These are phyloP conservation scores for Tragelaphus scriptus DNA, from an alignment of 2,113 vertebrate species.

Conservation along the genomic window DNA sequence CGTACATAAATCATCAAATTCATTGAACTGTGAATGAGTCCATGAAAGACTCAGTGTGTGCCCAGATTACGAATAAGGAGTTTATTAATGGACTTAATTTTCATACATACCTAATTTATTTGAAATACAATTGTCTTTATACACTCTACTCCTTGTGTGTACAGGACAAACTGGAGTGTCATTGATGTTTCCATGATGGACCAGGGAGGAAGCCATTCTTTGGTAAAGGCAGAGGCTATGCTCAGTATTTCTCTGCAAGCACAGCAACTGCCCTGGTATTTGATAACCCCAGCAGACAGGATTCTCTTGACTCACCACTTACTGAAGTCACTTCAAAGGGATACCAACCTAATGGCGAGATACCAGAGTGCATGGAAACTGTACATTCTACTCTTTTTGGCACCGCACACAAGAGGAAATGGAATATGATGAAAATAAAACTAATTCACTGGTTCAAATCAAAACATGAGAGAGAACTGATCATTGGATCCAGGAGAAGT, in stretches of 20 bases:
- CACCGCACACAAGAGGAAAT: neutral
- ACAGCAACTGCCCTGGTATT: neutral
- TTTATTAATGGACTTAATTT: neutral
- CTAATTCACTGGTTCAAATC: neutral
- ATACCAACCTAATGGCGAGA: neutral
- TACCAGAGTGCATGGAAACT: neutral
- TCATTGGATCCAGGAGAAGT: neutral
- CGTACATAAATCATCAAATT: neutral
- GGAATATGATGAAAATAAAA: neutral
- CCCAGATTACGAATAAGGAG: neutral
- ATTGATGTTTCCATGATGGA: neutral
- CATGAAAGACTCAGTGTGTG: neutral
- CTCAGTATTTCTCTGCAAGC: neutral
- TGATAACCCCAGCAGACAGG: no score
- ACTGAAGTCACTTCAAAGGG: neutral
- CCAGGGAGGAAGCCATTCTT: neutral
- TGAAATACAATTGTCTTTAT: neutral
- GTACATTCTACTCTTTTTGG: neutral
- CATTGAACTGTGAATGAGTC: neutral
- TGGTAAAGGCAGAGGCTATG: neutral
- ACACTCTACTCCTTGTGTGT: neutral
- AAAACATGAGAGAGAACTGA: neutral
- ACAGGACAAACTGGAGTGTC: neutral
- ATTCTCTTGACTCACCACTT: neutral
- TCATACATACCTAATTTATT: neutral